A percentile compares a stretch with the other conserved stretches of the same genome.
Conservation (phyloP, 2,797 vertebrate species). For the Cuculus canorus region DNA sequence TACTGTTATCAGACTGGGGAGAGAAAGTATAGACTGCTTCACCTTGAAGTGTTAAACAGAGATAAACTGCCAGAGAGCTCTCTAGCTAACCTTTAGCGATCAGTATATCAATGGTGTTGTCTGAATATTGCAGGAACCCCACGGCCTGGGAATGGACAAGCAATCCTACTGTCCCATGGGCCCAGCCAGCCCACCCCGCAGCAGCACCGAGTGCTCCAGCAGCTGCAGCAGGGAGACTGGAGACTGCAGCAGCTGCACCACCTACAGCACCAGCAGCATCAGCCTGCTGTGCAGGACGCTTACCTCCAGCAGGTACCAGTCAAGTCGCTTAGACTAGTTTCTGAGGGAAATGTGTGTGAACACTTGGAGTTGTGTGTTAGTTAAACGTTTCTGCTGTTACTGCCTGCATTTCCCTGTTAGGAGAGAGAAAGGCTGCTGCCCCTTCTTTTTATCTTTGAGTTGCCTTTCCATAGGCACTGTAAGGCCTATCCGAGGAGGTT, state of each 20-base stretch:
- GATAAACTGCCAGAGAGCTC: not conserved
- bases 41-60: not conserved
- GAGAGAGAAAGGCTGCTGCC: too few species aligned
- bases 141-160: constrained; percentile 70
- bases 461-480: not conserved
- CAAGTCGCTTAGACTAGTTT: not conserved
- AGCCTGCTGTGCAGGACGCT: constrained; percentile 74
- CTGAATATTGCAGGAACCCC: constrained; percentile 60
- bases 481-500: not conserved
- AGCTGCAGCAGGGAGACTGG: constrained; percentile 94
- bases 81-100: not conserved
- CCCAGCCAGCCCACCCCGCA: constrained; percentile 82
- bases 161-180: constrained; percentile 72
- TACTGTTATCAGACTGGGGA: not conserved
- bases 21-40: not conserved
- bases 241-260: constrained; percentile 86
- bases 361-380: accelerated
- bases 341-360: not conserved
- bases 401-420: not conserved
- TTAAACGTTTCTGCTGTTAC: not conserved
- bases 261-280: constrained; percentile 73
- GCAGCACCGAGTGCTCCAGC: constrained; percentile 91
- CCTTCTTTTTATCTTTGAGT: not conserved
- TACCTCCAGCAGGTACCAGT: constrained; percentile 85
- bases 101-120: not conserved